A percentile compares a stretch with the other conserved stretches of the same genome.
Conservation (phyloP, 1,140 invertebrate species). For the Gyrodactylus bullatarudis region DNA sequence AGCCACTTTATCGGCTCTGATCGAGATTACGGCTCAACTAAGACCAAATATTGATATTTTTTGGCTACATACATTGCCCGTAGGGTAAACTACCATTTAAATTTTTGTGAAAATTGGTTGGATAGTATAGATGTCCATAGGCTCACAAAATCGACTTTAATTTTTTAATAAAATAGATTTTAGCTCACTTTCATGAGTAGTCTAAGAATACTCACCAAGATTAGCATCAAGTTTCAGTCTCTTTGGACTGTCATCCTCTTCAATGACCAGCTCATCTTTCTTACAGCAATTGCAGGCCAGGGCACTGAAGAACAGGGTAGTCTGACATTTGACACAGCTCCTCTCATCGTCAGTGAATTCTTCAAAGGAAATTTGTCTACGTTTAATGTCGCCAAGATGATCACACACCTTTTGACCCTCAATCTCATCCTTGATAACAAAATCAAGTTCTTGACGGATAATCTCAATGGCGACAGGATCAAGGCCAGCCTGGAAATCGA, state of each 20-base stretch:
- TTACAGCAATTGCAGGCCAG: not conserved
- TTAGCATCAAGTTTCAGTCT: not conserved
- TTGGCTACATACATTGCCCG: no score
- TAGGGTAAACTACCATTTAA: no score
- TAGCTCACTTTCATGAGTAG: no score
- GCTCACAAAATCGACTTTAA: no score
- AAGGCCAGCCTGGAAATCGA: not conserved
- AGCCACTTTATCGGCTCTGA: no score
- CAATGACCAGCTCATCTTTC: not conserved
- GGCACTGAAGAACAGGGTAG: not conserved
- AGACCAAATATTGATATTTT: no score
- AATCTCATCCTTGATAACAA: not conserved
- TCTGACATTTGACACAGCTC: not conserved
- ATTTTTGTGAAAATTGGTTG: no score
- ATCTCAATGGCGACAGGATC: not conserved
- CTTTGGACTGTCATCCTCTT: not conserved
- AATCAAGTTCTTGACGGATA: not conserved
- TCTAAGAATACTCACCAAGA: no score
- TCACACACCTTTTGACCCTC: not conserved
- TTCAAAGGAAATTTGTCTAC: not conserved
- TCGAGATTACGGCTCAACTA: no score
- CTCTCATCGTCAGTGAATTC: slow-evolving; percentile 2
- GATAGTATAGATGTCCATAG: no score
- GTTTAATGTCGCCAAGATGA: not conserved
- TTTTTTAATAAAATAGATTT: no score